Percentiles rank a stretch among this genome's conserved stretches.
These are phyloP conservation scores for Carlito syrichta DNA, from an alignment of 2,113 vertebrate species.

Conservation along the genomic window DNA sequence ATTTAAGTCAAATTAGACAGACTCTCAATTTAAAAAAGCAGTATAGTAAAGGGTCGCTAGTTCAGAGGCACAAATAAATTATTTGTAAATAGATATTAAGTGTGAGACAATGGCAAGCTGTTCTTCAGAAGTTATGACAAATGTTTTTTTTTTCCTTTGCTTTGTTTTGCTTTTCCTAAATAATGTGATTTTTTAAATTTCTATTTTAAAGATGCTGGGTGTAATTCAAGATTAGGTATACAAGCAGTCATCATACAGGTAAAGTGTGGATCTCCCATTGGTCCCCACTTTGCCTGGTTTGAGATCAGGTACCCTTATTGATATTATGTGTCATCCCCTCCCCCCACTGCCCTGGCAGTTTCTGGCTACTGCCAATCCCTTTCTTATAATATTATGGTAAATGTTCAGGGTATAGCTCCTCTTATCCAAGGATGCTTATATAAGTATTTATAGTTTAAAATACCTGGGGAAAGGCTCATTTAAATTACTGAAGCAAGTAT, in stretches of 20 bases:
- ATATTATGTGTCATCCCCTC: too few relatives aligned
- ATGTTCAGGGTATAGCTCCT: neutral
- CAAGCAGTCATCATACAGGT: too few relatives aligned
- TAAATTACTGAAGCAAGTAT: neutral
- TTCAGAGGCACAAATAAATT: neutral
- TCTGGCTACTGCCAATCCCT: too few relatives aligned
- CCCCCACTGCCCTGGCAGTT: too few relatives aligned
- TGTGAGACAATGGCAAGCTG: neutral
- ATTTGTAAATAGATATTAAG: neutral
- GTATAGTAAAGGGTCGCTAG: neutral
- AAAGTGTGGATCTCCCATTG: too few relatives aligned
- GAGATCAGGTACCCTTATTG: too few relatives aligned
- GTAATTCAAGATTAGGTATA: too few relatives aligned
- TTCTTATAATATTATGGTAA: too few relatives aligned
- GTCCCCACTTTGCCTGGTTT: too few relatives aligned
- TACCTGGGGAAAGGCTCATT: neutral
- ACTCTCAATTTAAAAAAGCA: neutral
- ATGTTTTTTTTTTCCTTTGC: neutral
- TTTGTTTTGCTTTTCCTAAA: neutral
- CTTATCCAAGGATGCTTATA: neutral
- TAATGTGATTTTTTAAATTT: too few relatives aligned
- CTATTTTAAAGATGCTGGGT: too few relatives aligned
- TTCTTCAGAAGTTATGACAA: neutral
- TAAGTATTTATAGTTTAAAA: slow-evolving; percentile 1
- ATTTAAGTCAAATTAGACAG: neutral